These are phyloP conservation scores for Deroplatys truncata DNA, from an alignment of 2,888 invertebrate species.

Conservation along the genomic window DNA sequence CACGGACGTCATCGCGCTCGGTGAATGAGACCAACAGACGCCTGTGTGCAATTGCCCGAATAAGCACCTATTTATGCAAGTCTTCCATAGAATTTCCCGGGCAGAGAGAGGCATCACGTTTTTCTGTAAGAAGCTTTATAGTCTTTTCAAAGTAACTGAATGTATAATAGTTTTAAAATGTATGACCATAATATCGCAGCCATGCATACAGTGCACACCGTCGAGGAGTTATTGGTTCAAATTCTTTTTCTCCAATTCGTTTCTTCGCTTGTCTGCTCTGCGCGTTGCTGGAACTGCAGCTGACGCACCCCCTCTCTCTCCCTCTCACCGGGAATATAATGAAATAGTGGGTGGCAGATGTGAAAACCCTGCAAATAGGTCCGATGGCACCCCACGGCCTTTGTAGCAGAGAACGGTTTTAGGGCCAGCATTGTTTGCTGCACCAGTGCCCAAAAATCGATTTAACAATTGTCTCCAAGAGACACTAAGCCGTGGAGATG, in stretches of 20 bases:
- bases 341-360: background rate
- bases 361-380: background rate
- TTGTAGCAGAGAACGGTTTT: background rate
- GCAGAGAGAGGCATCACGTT: too few relatives aligned
- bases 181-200: background rate
- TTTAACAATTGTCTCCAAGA: background rate
- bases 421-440: background rate
- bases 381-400: background rate
- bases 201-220: background rate
- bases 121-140: too few relatives aligned
- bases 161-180: too few relatives aligned
- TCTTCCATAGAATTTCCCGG: too few relatives aligned
- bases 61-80: too few relatives aligned
- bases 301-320: background rate
- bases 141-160: too few relatives aligned
- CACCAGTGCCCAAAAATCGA: background rate
- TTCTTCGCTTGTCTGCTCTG: background rate
- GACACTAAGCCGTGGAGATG: too few relatives aligned
- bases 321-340: background rate
- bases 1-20: too few relatives aligned
- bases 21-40: too few relatives aligned
- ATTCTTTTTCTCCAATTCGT: background rate
- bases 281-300: background rate
- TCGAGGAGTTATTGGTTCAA: background rate
- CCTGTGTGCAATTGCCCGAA: too few relatives aligned